These are phyloP conservation scores for Pongo pygmaeus DNA, from an alignment of 2,113 vertebrate genomes.

Conservation along the genomic window DNA sequence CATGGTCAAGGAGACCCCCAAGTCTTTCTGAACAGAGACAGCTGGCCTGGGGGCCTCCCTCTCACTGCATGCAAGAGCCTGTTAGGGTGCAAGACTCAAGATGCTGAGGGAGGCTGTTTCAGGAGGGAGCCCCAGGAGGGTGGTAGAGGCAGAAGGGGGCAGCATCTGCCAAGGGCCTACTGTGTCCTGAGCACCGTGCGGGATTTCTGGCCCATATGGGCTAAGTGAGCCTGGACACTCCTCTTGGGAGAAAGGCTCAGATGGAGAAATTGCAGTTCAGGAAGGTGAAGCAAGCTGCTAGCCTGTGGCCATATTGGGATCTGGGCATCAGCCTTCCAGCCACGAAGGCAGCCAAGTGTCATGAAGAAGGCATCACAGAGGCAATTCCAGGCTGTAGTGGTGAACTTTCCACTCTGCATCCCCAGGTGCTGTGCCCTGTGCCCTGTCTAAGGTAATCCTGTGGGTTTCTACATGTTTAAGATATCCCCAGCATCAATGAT, in stretches of 20 bases:
- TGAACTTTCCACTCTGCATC: not conserved
- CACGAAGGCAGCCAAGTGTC: rapidly evolving
- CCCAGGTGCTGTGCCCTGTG: not conserved
- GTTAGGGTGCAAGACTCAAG: not conserved
- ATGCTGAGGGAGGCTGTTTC: not conserved
- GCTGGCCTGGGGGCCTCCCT: not conserved
- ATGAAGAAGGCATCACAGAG: not conserved
- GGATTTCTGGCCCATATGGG: not conserved
- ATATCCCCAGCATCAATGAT: rapidly evolving
- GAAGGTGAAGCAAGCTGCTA: not conserved
- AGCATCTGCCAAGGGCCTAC: too few relatives aligned
- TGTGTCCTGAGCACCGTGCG: not conserved
- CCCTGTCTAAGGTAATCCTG: rapidly evolving
- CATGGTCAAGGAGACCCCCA: too few relatives aligned
- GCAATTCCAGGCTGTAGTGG: not conserved
- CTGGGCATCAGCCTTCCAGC: not conserved
- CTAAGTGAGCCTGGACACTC: not conserved
- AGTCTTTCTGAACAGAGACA: not conserved
- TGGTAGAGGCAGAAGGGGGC: not conserved
- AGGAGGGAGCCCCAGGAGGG: not conserved
- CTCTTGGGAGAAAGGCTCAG: not conserved
- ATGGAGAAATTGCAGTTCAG: not conserved
- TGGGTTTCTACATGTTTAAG: not conserved
- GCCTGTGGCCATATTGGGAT: not conserved
- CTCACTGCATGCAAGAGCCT: not conserved